Base-by-base conservation (phyloP, 2,888 invertebrate species). In the Apeira syringaria region DNA sequence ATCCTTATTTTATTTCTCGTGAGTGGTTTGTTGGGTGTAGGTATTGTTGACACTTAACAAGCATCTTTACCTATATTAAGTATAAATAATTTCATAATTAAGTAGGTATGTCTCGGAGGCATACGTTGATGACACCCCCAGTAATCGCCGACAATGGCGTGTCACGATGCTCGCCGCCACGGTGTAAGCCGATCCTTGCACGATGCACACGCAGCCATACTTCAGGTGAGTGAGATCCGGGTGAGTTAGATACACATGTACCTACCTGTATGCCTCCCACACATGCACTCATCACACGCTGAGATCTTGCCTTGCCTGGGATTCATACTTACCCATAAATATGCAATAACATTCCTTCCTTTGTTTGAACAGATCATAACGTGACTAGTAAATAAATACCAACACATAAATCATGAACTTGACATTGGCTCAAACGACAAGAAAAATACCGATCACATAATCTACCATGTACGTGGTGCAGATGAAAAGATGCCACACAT, bases 261-360 rank as follows among this genome's bases (percentile, higher is more conserved):
- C n/a, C n/a, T n/a, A n/a, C n/a, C n/a, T n/a, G n/a, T n/a, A n/a
- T n/a, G 55, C 58, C 53, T 56, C 44, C 53, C 49, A 47, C 47
- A 56, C 62, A 53, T 51, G 25, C 28, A 54, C 49, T 34, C 49
- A 44, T 39, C 43, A 22, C 10, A 38, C 29, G n/a, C 28, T 43
- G 29, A 40, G 39, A 50, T 46, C 34, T 31, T n/a, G n/a, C 36
- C 7, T 7, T 7, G 34, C 18, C 20, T 24, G 25, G 42, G 27
- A 41, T 28, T 27, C 11, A 42, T 60, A 54, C 58, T 64, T 60
- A 68, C 65, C 53, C 59, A 63, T 63, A 73, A 67, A 64, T 62
- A 62, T 68, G 38, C 59, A 54, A 65, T 69, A 79, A 65, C 70
- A 79, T 74, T 61, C 72, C 63, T 55, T 49, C 38, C 63, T 61